Conservation (phyloP, 2,797 vertebrate species). For the Danio albolineatus region DNA sequence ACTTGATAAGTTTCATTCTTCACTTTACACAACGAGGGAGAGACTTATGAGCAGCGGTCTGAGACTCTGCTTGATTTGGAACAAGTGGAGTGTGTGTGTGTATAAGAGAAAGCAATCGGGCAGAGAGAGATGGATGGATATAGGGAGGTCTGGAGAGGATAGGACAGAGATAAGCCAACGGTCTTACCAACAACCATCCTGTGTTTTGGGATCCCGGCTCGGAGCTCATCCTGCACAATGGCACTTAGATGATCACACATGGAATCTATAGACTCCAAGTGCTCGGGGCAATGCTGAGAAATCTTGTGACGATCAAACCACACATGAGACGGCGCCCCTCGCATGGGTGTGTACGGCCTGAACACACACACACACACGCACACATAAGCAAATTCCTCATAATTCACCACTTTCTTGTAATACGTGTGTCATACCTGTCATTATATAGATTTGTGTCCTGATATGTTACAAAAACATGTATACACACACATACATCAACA, state of each 20-base stretch:
- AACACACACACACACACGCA: constrained; percentile 50
- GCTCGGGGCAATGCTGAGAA: constrained; percentile 82
- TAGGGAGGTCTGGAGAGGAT: constrained; percentile 3
- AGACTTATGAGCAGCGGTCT: constrained; percentile 58
- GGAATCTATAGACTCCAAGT: constrained; percentile 84
- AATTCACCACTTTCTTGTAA: no score
- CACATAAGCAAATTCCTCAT: no score
- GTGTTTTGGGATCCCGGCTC: constrained; percentile 80
- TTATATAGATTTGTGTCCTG: no score
- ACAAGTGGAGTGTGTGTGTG: constrained; percentile 37
- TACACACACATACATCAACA: no score
- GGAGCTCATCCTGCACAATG: constrained; percentile 84
- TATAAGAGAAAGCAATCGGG: constrained; percentile 46
- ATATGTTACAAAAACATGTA: no score
- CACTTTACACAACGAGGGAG: constrained; percentile 60
- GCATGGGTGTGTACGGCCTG: constrained; percentile 88
- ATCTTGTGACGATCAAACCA: constrained; percentile 92
- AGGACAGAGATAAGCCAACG: constrained; percentile 22
- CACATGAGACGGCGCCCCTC: constrained; percentile 82
- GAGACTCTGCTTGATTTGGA: constrained; percentile 53
- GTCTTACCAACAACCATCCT: constrained; percentile 85
- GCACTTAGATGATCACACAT: constrained; percentile 81
- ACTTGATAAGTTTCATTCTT: constrained; percentile 70
- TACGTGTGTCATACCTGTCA: no score
- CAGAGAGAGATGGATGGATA: constrained; percentile 31